Evolutionary conservation across 2,113 vertebrate genomes (phyloP).

Genomic region (Mus musculus): GRCm39 chr11:35988501-35989000

Average conservation of each 20-base stretch:
- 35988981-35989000: background rate
- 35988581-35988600: conserved; percentile 69
- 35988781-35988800: background rate
- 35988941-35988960: background rate
- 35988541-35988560: conserved; percentile 79
- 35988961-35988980: background rate
- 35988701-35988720: background rate
- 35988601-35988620: conserved; percentile 55
- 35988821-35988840: background rate
- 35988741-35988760: background rate
- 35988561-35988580: conserved; percentile 71
- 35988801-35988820: background rate
- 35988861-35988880: background rate
- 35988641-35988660: conserved; percentile 3
- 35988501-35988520: conserved; percentile 83
- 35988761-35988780: background rate
- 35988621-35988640: background rate
- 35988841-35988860: background rate
- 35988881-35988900: background rate
- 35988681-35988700: background rate
- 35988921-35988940: background rate
- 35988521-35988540: conserved; percentile 82
- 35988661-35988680: background rate
- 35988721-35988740: background rate
- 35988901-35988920: background rate